Conservation (phyloP, 2,113 vertebrate species). For the Conger conger region DNA sequence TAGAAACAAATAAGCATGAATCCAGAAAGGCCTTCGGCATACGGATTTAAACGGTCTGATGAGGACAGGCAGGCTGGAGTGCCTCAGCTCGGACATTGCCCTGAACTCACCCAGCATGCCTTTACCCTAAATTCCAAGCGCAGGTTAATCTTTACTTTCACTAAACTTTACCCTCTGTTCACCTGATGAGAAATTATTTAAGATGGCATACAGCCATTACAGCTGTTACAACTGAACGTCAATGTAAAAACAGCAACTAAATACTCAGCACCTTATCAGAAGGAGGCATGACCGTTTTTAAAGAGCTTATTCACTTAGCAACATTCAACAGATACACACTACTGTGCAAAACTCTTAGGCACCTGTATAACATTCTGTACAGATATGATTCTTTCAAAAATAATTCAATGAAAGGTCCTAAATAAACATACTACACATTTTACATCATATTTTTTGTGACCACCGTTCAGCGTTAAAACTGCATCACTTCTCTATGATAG, state of each 20-base stretch:
- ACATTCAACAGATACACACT: not conserved
- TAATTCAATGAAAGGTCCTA: no score
- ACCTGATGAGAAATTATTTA: not conserved
- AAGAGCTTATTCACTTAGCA: no score
- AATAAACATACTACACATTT: no score
- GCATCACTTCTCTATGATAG: no score
- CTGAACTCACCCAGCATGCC: not conserved
- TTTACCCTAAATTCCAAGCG: not conserved
- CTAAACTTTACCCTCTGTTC: not conserved
- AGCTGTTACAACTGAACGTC: not conserved
- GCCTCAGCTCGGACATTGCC: not conserved
- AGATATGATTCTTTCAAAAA: no score
- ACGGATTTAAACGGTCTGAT: not conserved
- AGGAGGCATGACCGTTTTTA: no score
- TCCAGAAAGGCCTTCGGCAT: no score
- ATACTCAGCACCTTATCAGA: not conserved
- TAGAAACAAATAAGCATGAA: no score
- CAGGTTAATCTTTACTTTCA: not conserved
- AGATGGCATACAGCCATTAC: not conserved
- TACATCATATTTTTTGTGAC: no score
- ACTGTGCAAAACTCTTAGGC: no score
- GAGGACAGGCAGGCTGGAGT: not conserved
- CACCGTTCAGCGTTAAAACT: no score
- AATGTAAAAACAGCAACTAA: not conserved
- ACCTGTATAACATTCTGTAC: no score